phyloP scores from a whole-genome alignment of 2,797 vertebrate genomes.

The Ibycter americanus region DNA sequence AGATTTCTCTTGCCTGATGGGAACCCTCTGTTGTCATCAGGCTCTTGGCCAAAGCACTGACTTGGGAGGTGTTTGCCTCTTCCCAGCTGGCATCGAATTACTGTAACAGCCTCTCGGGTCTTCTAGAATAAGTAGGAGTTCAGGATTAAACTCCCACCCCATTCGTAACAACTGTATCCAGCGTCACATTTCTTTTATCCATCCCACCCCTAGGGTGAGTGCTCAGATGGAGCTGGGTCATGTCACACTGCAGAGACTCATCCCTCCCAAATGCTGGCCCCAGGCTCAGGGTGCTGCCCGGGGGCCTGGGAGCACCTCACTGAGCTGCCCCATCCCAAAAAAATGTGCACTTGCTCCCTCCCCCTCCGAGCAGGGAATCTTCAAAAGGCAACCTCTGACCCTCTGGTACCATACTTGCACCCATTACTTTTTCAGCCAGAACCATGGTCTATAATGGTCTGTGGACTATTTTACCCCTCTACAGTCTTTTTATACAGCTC shows the following conservation, averaged over 20 bases:
- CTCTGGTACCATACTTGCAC: not conserved
- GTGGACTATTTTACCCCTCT: not conserved
- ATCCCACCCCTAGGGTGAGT: not conserved
- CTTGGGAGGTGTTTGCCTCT: constrained; percentile 26
- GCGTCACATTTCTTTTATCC: not conserved
- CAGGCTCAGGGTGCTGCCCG: rapidly evolving
- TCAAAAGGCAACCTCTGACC: not conserved
- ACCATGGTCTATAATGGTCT: not conserved
- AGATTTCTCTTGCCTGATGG: constrained; percentile 58
- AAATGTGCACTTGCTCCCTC: rapidly evolving
- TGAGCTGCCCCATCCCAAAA: not conserved
- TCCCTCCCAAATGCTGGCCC: rapidly evolving
- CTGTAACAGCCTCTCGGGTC: not conserved
- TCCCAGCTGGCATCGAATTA: constrained; percentile 47
- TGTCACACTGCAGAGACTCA: rapidly evolving
- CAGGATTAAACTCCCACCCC: not conserved
- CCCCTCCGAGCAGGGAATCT: not conserved
- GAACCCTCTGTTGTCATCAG: constrained; percentile 54
- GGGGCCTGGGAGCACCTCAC: not conserved
- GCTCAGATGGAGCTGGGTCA: rapidly evolving
- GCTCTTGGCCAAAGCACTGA: constrained; percentile 41
- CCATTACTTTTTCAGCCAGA: not conserved
- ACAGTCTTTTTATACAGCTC: not conserved
- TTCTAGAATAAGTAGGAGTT: not conserved
- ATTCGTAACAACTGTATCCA: not conserved